A percentile compares a stretch with the other conserved stretches of the same genome.
Conservation (phyloP, 2,113 vertebrate genomes). For the Sardina pilchardus region DNA sequence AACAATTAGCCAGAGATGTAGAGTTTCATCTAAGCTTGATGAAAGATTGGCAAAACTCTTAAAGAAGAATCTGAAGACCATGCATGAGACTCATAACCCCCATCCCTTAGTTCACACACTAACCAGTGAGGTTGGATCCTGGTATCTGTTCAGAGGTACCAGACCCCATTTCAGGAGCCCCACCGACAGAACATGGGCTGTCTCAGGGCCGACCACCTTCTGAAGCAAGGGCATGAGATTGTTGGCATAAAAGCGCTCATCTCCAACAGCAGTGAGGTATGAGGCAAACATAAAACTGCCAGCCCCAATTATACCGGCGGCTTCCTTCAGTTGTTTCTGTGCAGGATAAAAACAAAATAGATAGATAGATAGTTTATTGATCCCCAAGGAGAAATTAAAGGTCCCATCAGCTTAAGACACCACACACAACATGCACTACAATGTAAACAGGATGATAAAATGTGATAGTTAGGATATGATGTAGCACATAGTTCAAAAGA, state of each 20-base stretch:
- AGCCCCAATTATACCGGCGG: slow-evolving; percentile 67
- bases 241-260: slow-evolving; percentile 83
- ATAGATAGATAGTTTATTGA: no score
- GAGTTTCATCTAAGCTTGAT: no score
- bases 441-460: no score
- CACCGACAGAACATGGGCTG: slow-evolving; percentile 77
- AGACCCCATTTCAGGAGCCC: slow-evolving; percentile 74
- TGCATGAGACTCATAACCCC: no score
- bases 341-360: not conserved
- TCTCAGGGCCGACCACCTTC: slow-evolving; percentile 78
- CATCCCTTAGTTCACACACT: slow-evolving; percentile 19
- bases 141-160: slow-evolving; percentile 70
- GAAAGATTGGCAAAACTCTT: no score
- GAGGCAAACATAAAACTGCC: slow-evolving; percentile 79
- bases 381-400: no score
- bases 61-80: no score
- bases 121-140: slow-evolving; percentile 80
- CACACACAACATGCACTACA: no score
- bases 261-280: slow-evolving; percentile 77
- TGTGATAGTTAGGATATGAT: no score
- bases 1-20: no score
- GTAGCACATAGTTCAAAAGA: not conserved
- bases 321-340: slow-evolving; percentile 71
- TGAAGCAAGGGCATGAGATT: slow-evolving; percentile 83
- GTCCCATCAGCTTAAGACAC: no score